Evolutionary conservation across 92 coral and sea anemone species (phyloP).

Genomic region (Zoanthus sansibaricus): DNA sequence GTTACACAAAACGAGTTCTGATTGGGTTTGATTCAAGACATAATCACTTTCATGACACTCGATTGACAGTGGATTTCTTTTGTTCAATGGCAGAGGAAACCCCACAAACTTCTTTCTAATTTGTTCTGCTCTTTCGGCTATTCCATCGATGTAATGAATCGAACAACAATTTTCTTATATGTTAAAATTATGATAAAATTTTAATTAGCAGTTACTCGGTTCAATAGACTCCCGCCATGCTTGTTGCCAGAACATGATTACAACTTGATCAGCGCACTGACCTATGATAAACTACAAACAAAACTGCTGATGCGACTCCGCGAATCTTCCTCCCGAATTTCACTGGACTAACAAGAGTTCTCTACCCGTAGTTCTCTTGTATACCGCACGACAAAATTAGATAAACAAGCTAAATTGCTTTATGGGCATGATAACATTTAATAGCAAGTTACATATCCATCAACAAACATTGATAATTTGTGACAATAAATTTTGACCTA

Average conservation of each 20-base stretch:
- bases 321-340: not conserved
- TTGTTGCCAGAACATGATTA: conserved; percentile 45
- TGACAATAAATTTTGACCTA: conserved; percentile 1
- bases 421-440: not conserved
- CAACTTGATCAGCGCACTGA: conserved; percentile 1
- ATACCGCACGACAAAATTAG: not conserved
- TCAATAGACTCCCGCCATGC: conserved; percentile 71
- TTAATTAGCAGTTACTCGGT: conserved; percentile 59
- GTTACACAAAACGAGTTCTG: conserved; percentile 59
- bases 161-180: conserved; percentile 55
- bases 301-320: not conserved
- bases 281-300: not conserved
- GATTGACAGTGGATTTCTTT: conserved; percentile 40
- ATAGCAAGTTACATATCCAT: not conserved
- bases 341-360: not conserved
- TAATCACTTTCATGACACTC: conserved; percentile 48
- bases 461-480: not conserved
- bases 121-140: conserved; percentile 8
- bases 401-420: not conserved
- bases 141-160: conserved; percentile 48
- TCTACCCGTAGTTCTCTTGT: too few species aligned
- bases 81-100: conserved; percentile 61
- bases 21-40: conserved; percentile 53
- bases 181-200: conserved; percentile 53
- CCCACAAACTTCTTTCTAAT: conserved; percentile 34